Percentiles rank a stretch among this genome's conserved stretches.
phyloP scores from a whole-genome alignment of 2,888 invertebrate genomes.

The Sicus ferrugineus region DNA sequence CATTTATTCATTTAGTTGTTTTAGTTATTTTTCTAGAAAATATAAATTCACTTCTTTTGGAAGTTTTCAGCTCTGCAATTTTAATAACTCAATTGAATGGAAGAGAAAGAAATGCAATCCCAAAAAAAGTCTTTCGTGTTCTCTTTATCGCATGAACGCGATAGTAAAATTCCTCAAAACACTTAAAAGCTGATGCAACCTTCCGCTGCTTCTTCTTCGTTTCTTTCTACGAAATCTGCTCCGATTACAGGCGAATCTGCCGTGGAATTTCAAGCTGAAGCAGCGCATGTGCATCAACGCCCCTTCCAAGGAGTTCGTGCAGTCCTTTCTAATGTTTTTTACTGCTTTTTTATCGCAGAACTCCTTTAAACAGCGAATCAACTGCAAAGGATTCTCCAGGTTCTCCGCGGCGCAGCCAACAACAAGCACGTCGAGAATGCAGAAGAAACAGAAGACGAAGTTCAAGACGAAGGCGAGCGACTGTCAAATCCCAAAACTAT shows the following conservation, averaged over 20 bases:
- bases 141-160: too few species aligned
- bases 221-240: background rate
- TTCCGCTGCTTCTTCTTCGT: background rate
- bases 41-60: too few species aligned
- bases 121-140: too few species aligned
- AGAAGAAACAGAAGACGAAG: background rate
- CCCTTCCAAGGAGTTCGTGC: slow-evolving; percentile 34
- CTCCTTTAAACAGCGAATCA: slow-evolving; percentile 24
- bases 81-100: too few species aligned
- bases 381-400: background rate
- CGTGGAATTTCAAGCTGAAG: background rate
- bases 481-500: slow-evolving; percentile 49
- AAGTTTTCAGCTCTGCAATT: too few species aligned
- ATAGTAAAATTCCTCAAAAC: too few species aligned
- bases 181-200: too few species aligned
- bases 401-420: background rate
- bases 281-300: slow-evolving; percentile 58
- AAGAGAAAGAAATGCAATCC: too few species aligned
- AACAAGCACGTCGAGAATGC: background rate
- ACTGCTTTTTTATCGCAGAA: slow-evolving; percentile 11
- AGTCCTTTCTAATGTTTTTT: background rate
- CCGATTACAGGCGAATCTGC: background rate
- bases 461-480: background rate
- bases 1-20: too few species aligned
- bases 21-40: too few species aligned